A percentile compares a stretch with the other conserved stretches of the same genome.
These are phyloP conservation scores for Aphrophora alni DNA, from an alignment of 2,888 invertebrate species.

Conservation along the genomic window DNA sequence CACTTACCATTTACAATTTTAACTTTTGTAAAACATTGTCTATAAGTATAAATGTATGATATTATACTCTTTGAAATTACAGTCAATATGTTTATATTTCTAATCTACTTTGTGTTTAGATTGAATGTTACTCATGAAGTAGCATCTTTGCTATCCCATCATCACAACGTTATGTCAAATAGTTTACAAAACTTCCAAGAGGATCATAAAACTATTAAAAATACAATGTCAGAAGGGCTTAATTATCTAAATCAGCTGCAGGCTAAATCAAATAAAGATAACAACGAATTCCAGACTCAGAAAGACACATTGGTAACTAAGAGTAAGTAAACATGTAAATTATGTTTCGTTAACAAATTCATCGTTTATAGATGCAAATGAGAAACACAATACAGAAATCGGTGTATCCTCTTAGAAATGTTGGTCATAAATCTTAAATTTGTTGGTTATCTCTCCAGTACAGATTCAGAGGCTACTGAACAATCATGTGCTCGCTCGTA, in stretches of 20 bases:
- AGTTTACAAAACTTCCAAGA: neutral
- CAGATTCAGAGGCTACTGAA: no score
- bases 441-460: no score
- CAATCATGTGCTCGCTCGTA: no score
- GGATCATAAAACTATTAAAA: neutral
- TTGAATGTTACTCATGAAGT: neutral
- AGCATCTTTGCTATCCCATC: neutral
- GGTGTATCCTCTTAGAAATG: no score
- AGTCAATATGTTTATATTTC: neutral
- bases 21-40: no score
- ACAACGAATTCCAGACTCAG: neutral
- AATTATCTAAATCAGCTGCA: neutral
- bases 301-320: neutral
- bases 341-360: no score
- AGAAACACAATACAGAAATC: no score
- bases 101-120: neutral
- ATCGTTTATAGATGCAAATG: no score
- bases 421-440: no score
- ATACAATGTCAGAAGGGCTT: neutral
- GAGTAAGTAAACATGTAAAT: neutral
- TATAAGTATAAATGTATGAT: no score
- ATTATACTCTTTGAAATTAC: no score
- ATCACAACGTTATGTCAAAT: neutral
- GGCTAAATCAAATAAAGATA: neutral
- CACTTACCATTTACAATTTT: no score